phyloP scores from a whole-genome alignment of 2,888 invertebrate species.

The Lasioglossum malachurum region DNA sequence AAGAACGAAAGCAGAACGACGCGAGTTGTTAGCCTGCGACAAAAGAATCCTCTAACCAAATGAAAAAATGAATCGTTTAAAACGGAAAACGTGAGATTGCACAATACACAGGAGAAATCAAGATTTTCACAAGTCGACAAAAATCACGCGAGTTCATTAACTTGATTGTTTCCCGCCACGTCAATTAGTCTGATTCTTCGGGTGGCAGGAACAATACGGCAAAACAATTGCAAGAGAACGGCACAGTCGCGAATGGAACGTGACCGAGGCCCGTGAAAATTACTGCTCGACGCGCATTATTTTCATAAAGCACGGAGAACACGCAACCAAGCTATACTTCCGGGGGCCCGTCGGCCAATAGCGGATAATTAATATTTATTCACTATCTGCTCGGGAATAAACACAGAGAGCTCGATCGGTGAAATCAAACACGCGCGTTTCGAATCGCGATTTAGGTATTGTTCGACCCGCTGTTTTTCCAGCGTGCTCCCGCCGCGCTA shows the following conservation, averaged over 20 bases:
- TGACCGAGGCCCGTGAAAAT: constrained; percentile 43
- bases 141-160: not conserved
- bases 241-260: not conserved
- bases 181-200: not conserved
- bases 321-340: constrained; percentile 9
- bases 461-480: not conserved
- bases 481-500: not conserved
- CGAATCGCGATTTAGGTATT: constrained; percentile 25
- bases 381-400: constrained; percentile 52
- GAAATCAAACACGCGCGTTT: constrained; percentile 42
- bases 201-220: not conserved
- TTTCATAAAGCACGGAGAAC: constrained; percentile 56
- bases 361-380: constrained; percentile 70
- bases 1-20: not conserved
- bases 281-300: constrained; percentile 41
- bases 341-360: constrained; percentile 24
- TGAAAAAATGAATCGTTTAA: not conserved
- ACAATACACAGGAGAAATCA: not conserved
- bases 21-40: not conserved
- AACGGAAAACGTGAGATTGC: not conserved
- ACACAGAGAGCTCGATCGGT: not conserved
- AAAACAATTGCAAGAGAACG: not conserved
- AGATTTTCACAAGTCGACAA: not conserved
- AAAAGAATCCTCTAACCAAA: not conserved
- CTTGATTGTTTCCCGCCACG: not conserved